phyloP scores from a whole-genome alignment of 1,140 invertebrate genomes.

The Drosophila santomea region DNA sequence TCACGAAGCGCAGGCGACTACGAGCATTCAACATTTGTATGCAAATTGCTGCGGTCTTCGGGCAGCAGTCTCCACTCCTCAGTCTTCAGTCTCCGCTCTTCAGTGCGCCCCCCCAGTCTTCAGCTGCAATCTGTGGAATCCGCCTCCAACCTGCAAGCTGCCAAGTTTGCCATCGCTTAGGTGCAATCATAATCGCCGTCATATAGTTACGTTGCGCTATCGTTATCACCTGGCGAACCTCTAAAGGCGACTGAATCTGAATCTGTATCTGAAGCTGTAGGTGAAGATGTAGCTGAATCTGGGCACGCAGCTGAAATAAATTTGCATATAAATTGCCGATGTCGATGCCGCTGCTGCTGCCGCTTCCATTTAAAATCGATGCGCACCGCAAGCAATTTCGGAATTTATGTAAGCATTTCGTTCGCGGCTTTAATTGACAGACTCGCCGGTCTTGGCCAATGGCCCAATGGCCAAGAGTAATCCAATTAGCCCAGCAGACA shows the following conservation, averaged over 20 bases:
- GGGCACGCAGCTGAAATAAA: conserved; percentile 63
- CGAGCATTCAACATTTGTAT: conserved; percentile 82
- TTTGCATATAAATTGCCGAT: conserved; percentile 74
- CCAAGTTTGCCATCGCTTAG: conserved; percentile 55
- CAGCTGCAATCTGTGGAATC: no score
- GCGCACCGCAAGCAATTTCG: conserved; percentile 80
- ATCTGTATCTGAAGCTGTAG: neutral
- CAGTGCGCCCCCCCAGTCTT: neutral
- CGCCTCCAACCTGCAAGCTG: conserved; percentile 1
- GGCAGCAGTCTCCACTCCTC: neutral
- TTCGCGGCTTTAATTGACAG: conserved; percentile 80
- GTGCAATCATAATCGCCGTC: conserved; percentile 79
- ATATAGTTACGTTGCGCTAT: conserved; percentile 68
- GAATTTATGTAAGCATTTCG: conserved; percentile 83
- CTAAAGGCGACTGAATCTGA: conserved; percentile 12
- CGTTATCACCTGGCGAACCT: conserved; percentile 68
- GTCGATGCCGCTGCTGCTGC: conserved; percentile 14
- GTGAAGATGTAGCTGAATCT: conserved; percentile 5
- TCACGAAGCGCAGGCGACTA: conserved; percentile 78
- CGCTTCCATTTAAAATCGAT: conserved; percentile 75
- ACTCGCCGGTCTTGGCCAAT: conserved; percentile 37
- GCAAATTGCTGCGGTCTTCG: conserved; percentile 64
- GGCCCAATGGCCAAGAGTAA: conserved; percentile 33
- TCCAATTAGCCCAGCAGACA: conserved; percentile 79
- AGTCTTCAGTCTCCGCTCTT: neutral